Evolutionary conservation across 1,140 invertebrate genomes (phyloP).

Genomic region (Euwallacea fornicatus): DNA sequence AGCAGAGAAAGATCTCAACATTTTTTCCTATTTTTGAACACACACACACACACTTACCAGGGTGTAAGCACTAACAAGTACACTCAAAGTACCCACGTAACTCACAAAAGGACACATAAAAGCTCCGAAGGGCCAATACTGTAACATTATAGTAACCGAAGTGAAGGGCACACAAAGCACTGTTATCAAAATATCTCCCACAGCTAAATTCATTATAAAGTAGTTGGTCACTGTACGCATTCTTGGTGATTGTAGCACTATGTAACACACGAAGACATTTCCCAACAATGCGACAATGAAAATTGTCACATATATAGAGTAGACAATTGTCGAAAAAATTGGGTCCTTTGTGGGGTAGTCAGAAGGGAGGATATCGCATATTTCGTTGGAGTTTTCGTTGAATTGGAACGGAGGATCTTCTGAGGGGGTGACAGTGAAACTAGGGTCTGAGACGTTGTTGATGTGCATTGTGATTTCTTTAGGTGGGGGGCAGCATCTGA

Average conservation of each 20-base stretch:
- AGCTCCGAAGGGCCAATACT: conserved; percentile 82
- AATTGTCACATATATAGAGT: conserved; percentile 72
- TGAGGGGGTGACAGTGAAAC: no score
- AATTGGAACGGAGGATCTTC: neutral
- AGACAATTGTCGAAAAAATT: conserved; percentile 56
- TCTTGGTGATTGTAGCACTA: conserved; percentile 72
- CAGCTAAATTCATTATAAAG: conserved; percentile 82
- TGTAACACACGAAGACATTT: conserved; percentile 81
- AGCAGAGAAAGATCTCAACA: neutral
- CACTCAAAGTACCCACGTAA: conserved; percentile 78
- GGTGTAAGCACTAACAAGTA: conserved; percentile 83
- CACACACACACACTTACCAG: conserved; percentile 52
- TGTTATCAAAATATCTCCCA: conserved; percentile 84
- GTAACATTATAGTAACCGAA: conserved; percentile 72
- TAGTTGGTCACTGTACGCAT: conserved; percentile 89
- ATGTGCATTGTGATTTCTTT: no score
- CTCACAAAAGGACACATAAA: conserved; percentile 76
- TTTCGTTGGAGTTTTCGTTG: conserved; percentile 6
- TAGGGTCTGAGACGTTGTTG: no score
- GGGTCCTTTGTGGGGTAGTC: conserved; percentile 22
- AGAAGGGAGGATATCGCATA: conserved; percentile 20
- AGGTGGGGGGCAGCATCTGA: no score
- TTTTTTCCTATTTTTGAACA: neutral
- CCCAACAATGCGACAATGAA: conserved; percentile 75
- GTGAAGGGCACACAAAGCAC: conserved; percentile 86